phyloP scores from a whole-genome alignment of 2,888 invertebrate genomes.

The Sphaeridia pumilis region DNA sequence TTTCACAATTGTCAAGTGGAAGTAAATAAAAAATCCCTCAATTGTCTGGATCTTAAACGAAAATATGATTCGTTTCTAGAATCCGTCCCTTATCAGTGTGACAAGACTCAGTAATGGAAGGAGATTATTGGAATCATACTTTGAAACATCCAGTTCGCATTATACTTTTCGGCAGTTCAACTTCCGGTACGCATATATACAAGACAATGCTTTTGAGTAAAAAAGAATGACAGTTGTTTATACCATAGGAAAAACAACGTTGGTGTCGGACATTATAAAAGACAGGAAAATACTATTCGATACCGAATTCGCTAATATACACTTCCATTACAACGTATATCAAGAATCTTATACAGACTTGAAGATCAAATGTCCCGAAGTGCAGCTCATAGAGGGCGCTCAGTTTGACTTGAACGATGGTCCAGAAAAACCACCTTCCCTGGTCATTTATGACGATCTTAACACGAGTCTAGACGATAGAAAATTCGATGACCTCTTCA shows the following conservation, averaged over 20 bases:
- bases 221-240: background rate
- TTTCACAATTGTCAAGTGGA: background rate
- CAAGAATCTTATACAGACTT: background rate
- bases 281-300: background rate
- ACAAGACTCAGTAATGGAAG: background rate
- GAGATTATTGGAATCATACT: background rate
- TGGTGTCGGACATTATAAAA: background rate
- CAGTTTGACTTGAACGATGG: background rate
- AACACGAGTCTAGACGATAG: background rate
- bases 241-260: background rate
- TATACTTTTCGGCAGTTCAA: background rate
- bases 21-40: background rate
- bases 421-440: background rate
- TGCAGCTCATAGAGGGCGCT: background rate
- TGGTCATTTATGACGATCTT: background rate
- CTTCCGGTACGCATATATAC: no score
- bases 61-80: background rate
- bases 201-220: background rate
- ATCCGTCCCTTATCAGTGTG: background rate
- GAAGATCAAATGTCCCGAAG: background rate
- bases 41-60: background rate
- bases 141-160: background rate
- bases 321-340: background rate
- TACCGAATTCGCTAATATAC: background rate
- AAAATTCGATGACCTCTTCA: background rate